Evolutionary conservation across 2,113 vertebrate species (phyloP).

Genomic region (Oostethus manadensis): DNA sequence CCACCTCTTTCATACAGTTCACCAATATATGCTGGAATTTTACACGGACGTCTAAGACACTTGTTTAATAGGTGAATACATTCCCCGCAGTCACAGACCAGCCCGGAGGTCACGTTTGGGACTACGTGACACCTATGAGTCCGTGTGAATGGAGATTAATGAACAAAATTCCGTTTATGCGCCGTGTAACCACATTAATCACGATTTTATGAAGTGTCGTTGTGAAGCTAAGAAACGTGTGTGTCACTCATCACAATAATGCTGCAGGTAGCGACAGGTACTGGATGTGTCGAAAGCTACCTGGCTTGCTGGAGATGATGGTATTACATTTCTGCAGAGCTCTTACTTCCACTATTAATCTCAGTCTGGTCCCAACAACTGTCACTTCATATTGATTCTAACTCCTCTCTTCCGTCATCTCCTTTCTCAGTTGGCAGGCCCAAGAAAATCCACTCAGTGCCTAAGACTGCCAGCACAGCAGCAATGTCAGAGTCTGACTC

Average conservation of each 20-base stretch:
- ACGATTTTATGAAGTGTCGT: constrained; percentile 26
- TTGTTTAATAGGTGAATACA: constrained; percentile 16
- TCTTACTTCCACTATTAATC: constrained; percentile 39
- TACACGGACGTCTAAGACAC: neutral
- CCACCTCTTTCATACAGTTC: too few species aligned
- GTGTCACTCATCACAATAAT: constrained; percentile 27
- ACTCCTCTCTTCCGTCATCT: constrained; percentile 11
- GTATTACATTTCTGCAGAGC: constrained; percentile 34
- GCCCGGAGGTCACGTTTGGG: constrained; percentile 2
- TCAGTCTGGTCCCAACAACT: constrained; percentile 20
- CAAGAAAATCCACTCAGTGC: constrained; percentile 70
- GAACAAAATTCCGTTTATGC: constrained; percentile 25
- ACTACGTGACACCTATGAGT: constrained; percentile 18
- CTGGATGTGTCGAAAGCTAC: constrained; percentile 40
- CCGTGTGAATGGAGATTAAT: neutral
- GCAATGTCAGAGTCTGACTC: constrained; percentile 48
- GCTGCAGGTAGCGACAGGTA: constrained; percentile 37
- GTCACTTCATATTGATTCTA: constrained; percentile 32
- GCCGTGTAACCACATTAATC: constrained; percentile 25
- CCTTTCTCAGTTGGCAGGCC: constrained; percentile 72
- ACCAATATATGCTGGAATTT: too few species aligned
- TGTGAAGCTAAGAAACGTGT: constrained; percentile 24
- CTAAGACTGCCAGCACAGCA: constrained; percentile 54
- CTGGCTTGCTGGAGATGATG: constrained; percentile 37
- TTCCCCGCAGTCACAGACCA: constrained; percentile 8